A percentile compares a stretch with the other conserved stretches of the same genome.
Conservation (phyloP, 2,113 vertebrate species). For the Struthidea cinerea region DNA sequence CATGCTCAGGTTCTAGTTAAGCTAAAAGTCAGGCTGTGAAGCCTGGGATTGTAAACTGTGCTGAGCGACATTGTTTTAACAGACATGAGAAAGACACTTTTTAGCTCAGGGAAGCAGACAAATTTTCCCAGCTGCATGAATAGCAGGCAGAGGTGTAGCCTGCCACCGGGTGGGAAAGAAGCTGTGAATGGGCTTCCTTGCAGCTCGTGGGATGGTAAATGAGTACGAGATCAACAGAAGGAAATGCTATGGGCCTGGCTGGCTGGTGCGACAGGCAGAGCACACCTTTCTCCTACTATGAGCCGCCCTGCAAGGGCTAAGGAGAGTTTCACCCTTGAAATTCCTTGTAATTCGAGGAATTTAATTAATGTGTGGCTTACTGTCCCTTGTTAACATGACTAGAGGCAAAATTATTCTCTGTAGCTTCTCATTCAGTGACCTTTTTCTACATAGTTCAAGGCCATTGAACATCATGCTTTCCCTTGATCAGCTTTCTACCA, state of each 20-base stretch:
- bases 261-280: neutral
- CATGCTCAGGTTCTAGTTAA: neutral
- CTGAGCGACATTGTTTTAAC: accelerated
- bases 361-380: neutral
- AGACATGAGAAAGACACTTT: neutral
- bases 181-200: neutral
- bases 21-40: neutral
- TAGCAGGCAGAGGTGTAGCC: neutral
- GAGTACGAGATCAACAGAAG: neutral
- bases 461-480: neutral
- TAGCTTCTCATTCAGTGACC: neutral
- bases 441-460: neutral
- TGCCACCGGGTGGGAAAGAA: neutral
- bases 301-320: neutral
- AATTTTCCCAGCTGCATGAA: neutral
- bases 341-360: neutral
- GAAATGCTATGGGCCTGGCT: neutral
- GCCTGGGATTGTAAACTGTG: neutral
- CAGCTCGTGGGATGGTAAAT: neutral
- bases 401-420: neutral
- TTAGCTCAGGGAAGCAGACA: neutral
- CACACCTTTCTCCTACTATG: neutral
- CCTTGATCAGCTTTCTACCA: neutral
- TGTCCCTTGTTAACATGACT: neutral
- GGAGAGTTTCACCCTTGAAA: neutral